Percentiles rank a stretch among this genome's conserved stretches.
Evolutionary conservation across 2,113 vertebrate genomes (phyloP).

Genomic region (Gallinago undulata): DNA sequence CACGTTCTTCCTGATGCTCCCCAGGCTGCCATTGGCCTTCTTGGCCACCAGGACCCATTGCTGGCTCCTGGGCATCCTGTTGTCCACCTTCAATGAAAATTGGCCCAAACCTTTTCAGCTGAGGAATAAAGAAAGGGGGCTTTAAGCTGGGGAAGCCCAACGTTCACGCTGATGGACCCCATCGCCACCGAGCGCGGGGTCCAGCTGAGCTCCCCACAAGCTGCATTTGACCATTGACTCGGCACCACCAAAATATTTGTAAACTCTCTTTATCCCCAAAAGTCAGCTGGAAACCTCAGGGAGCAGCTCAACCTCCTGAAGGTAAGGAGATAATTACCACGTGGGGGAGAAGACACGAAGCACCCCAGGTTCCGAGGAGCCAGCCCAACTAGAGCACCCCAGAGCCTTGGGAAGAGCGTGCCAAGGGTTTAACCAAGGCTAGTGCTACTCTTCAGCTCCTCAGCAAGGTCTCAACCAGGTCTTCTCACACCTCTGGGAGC

Average conservation of each 20-base stretch:
- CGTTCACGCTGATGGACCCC: background rate
- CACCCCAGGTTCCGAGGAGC: background rate
- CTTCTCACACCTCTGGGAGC: conserved; percentile 11
- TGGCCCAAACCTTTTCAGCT: background rate
- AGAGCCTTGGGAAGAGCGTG: background rate
- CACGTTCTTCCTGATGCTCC: too few relatives aligned
- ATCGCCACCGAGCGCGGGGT: rapidly evolving
- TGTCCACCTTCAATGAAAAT: too few relatives aligned
- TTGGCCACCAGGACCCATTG: too few relatives aligned
- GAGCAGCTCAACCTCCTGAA: background rate
- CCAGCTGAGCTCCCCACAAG: background rate
- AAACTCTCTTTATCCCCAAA: background rate
- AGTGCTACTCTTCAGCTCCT: background rate
- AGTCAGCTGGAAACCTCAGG: background rate
- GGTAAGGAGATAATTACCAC: background rate
- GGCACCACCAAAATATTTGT: rapidly evolving
- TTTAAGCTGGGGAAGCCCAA: background rate
- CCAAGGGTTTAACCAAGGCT: conserved; percentile 7
- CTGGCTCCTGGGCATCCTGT: too few relatives aligned
- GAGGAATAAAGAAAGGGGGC: background rate
- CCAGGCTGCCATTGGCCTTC: too few relatives aligned
- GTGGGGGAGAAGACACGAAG: background rate
- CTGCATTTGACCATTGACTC: background rate
- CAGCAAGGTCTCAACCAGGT: conserved; percentile 12
- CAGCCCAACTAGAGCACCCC: background rate